Conservation (phyloP, 1,140 invertebrate genomes). For the Drosophila orosa region DNA sequence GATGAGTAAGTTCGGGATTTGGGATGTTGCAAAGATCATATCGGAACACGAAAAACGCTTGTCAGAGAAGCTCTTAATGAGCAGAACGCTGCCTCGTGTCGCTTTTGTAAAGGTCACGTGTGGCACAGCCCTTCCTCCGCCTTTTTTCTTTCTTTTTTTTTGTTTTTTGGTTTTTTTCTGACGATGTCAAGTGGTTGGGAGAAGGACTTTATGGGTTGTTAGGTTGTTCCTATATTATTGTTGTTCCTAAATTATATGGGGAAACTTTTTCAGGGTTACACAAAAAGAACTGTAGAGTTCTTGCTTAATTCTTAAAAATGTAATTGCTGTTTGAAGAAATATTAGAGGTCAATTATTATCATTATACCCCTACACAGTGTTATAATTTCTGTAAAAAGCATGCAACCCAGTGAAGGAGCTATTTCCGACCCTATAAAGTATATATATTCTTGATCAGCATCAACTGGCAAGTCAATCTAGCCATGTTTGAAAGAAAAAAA, state of each 20-base stretch:
- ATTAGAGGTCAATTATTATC: no score
- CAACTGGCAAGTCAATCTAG: no score
- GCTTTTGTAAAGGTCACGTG: constrained; percentile 69
- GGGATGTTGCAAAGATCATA: constrained; percentile 58
- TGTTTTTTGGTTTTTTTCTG: not conserved
- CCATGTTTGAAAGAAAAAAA: no score
- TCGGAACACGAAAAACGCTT: constrained; percentile 61
- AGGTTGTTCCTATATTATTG: constrained; percentile 43
- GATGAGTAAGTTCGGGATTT: constrained; percentile 24
- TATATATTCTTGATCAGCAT: no score
- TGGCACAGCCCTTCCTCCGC: constrained; percentile 7
- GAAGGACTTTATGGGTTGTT: constrained; percentile 1
- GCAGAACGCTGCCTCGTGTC: constrained; percentile 73
- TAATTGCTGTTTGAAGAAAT: not conserved
- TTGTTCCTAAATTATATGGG: not conserved
- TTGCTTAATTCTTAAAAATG: not conserved
- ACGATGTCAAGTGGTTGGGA: constrained; percentile 63
- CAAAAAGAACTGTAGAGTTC: not conserved
- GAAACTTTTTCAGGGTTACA: not conserved
- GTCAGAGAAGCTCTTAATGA: constrained; percentile 70
- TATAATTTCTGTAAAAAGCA: no score
- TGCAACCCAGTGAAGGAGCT: no score
- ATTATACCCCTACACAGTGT: no score
- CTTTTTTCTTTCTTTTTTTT: not conserved
- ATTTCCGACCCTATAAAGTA: no score